Percentiles rank a stretch among this genome's conserved stretches.
These are phyloP conservation scores for Haemorhous mexicanus DNA, from an alignment of 2,113 vertebrate genomes.

Conservation along the genomic window DNA sequence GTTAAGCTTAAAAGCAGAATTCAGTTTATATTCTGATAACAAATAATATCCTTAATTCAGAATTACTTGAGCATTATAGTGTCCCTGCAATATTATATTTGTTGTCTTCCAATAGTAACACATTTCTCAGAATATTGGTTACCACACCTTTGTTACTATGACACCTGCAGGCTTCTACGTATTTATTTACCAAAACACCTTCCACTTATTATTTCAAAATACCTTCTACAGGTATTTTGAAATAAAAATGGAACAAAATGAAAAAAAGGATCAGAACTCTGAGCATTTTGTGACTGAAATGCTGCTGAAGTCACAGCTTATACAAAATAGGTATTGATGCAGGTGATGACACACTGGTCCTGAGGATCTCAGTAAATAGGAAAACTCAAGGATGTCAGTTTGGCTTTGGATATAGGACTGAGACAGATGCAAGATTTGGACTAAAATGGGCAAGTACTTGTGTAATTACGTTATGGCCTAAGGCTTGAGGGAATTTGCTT, in stretches of 20 bases:
- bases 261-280: not conserved
- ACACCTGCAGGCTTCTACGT: not conserved
- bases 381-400: not conserved
- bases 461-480: not conserved
- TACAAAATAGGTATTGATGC: not conserved
- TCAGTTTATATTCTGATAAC: conserved; percentile 18
- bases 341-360: not conserved
- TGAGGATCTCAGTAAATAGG: not conserved
- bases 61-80: not conserved
- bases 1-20: conserved; percentile 25
- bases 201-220: too few species aligned
- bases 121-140: not conserved
- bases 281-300: not conserved
- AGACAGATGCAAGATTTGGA: not conserved
- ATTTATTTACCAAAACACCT: too few species aligned
- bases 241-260: not conserved
- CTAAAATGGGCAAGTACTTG: not conserved
- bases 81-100: not conserved
- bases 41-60: conserved; percentile 5
- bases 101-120: not conserved
- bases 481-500: not conserved
- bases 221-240: not conserved
- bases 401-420: not conserved
- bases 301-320: not conserved
- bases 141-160: not conserved